phyloP scores from a whole-genome alignment of 2,888 invertebrate genomes.

The Leptinotarsa rubiginosa region DNA sequence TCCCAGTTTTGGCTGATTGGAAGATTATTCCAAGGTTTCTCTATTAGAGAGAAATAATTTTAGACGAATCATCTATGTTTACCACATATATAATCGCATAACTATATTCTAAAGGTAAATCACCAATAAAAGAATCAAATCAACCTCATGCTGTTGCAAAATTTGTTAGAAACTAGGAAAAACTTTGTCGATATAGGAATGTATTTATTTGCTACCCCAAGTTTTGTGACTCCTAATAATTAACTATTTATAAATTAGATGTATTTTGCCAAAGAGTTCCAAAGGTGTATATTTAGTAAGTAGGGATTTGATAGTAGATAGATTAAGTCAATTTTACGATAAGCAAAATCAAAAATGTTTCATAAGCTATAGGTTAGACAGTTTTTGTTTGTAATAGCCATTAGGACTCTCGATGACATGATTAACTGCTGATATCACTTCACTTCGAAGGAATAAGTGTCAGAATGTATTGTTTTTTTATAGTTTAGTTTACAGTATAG shows the following conservation, averaged over 20 bases:
- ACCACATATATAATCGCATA: slow-evolving; percentile 4
- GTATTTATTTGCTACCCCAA: not conserved
- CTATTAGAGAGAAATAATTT: no score
- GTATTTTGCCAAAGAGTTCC: slow-evolving; percentile 20
- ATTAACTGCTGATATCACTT: no score
- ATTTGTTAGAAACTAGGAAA: slow-evolving; percentile 34
- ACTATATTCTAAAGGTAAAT: slow-evolving; percentile 35
- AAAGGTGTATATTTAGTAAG: not conserved
- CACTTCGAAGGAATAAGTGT: not conserved
- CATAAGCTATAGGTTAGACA: not conserved
- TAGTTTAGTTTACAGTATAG: no score
- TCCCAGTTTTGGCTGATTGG: no score
- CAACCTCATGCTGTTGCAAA: slow-evolving; percentile 33
- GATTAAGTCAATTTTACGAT: not conserved
- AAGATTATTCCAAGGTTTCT: no score
- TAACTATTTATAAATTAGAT: slow-evolving; percentile 11
- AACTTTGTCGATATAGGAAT: not conserved
- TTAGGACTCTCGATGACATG: not conserved
- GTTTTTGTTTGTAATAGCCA: not conserved
- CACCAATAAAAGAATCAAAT: slow-evolving; percentile 36
- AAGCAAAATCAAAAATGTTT: slow-evolving; percentile 12
- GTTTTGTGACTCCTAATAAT: not conserved
- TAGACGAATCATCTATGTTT: no score
- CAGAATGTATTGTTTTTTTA: not conserved
- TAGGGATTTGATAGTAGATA: slow-evolving; percentile 1